Evolutionary conservation across 2,797 vertebrate species (phyloP), one percentile per base, ranked within the genome.

Genomic region (Chromobotia macracanthus): DNA sequence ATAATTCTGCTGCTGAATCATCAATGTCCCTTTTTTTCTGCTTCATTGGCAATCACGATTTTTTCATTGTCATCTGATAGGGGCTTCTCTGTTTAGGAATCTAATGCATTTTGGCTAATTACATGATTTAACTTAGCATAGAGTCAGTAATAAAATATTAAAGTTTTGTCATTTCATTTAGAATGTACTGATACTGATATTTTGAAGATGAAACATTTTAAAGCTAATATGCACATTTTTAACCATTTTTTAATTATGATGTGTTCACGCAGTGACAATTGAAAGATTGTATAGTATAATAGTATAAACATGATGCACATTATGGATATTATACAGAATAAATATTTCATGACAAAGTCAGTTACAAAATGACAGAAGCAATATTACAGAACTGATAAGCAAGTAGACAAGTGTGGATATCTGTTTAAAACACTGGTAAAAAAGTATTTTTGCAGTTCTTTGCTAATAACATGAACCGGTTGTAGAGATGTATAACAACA

Each of bases 1-100:
- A 16, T 56, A 31, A 87, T 82, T 81, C 25, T 55, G 55, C 53
- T 74, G 60, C 38, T 46, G 38, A 69, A 79, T 71, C 48, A 44
- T 48, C 21, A n/a, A 15, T 79, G 82, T 58, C 53, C 11, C 72
- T 79, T 80, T 12, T 19, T 80, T 21, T 77, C 41, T 71, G 31
- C 44, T 84, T 71, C n/a, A 53, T 19, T 78, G 50, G 60, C 21
- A 71, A 28, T 72, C 8, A 11, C 28, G 44, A 46, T 51, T 51
- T 31, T 56, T 65, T 31, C n/a, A n/a, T n/a, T n/a, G 41, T 58
- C 67, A 15, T 12, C 25, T 16, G 50, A 35, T 58, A 41, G 21
- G 12, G 0, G 1, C 18, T 50, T 60, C 13, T 68, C 5, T 21
- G 10, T 48, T 15, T 12, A 66, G 38, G 16, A 67, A 58, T 67